Evolutionary conservation across 30 jellyfish, hydroid and myxozoan species (phyloP).

Genomic region (Nemopilema nomurai): DNA sequence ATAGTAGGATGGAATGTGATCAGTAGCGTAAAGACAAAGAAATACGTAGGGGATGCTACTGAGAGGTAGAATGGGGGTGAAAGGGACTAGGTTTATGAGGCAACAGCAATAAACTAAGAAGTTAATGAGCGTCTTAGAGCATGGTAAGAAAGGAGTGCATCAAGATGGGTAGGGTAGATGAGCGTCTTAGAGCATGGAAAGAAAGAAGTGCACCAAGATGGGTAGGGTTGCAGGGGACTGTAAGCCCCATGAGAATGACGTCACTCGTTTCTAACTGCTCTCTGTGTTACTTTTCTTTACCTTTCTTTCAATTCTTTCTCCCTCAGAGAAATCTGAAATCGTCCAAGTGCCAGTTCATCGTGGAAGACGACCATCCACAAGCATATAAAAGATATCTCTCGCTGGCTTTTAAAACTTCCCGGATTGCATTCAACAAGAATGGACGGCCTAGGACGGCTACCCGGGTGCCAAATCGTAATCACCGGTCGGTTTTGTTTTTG

Average conservation of each 20-base stretch:
- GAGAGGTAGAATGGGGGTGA: too few species aligned
- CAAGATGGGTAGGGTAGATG: too few species aligned
- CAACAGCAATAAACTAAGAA: too few species aligned
- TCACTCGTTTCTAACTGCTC: too few species aligned
- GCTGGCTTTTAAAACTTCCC: constrained; percentile 30
- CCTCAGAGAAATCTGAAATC: constrained; percentile 29
- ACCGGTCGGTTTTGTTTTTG: constrained; percentile 71
- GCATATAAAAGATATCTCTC: constrained; percentile 80
- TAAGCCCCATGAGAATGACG: background rate
- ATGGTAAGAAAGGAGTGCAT: too few species aligned
- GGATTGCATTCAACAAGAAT: constrained; percentile 73
- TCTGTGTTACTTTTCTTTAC: too few species aligned
- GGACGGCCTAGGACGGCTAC: constrained; percentile 75
- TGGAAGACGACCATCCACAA: constrained; percentile 70
- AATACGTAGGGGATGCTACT: too few species aligned
- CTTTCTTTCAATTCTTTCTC: background rate
- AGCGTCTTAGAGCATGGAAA: too few species aligned
- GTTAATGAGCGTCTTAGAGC: too few species aligned
- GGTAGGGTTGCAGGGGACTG: constrained; percentile 35
- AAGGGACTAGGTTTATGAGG: too few species aligned
- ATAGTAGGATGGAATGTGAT: too few species aligned
- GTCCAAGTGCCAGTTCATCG: constrained; percentile 69
- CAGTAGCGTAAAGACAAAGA: too few species aligned
- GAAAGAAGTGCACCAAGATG: constrained; percentile 62
- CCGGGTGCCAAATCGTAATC: constrained; percentile 60